Conservation (phyloP, 2,888 invertebrate genomes). For the Drosophila yooni region DNA sequence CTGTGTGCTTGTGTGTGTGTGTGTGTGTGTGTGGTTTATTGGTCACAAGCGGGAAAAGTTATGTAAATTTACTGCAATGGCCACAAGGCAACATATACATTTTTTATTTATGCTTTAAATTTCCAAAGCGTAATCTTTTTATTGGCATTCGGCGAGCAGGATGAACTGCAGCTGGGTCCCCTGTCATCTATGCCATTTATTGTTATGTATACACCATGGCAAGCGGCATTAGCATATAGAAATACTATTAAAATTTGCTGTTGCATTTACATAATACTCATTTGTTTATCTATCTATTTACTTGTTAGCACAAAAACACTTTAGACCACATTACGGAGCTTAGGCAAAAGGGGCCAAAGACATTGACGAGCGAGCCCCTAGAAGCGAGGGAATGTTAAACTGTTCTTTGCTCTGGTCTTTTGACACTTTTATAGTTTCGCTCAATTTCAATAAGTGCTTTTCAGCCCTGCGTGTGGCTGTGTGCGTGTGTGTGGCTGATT, state of each 20-base stretch:
- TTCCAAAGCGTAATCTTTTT: slow-evolving; percentile 50
- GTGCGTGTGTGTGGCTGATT: slow-evolving; percentile 8
- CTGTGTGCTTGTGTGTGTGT: neutral
- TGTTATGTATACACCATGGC: slow-evolving; percentile 9
- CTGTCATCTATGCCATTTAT: neutral
- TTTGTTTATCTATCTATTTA: slow-evolving; percentile 58
- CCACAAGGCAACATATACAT: slow-evolving; percentile 30
- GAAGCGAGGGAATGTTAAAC: slow-evolving; percentile 24
- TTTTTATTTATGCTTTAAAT: slow-evolving; percentile 66
- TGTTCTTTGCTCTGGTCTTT: slow-evolving; percentile 48
- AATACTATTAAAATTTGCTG: slow-evolving; percentile 44
- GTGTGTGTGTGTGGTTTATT: slow-evolving; percentile 17
- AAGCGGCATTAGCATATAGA: slow-evolving; percentile 7
- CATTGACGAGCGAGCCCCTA: slow-evolving; percentile 32
- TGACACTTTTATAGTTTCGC: slow-evolving; percentile 80
- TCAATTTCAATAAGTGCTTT: slow-evolving; percentile 71
- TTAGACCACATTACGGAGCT: slow-evolving; percentile 60
- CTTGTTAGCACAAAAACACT: slow-evolving; percentile 45
- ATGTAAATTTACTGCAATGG: slow-evolving; percentile 44
- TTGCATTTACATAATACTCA: slow-evolving; percentile 63
- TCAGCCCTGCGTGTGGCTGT: slow-evolving; percentile 1
- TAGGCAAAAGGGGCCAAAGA: slow-evolving; percentile 35
- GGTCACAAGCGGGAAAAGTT: slow-evolving; percentile 17
- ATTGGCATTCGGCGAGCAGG: slow-evolving; percentile 26
- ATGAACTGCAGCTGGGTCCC: slow-evolving; percentile 22